Base-by-base conservation (phyloP, 2,888 invertebrate species). In the Himalopsyche tibetana region DNA sequence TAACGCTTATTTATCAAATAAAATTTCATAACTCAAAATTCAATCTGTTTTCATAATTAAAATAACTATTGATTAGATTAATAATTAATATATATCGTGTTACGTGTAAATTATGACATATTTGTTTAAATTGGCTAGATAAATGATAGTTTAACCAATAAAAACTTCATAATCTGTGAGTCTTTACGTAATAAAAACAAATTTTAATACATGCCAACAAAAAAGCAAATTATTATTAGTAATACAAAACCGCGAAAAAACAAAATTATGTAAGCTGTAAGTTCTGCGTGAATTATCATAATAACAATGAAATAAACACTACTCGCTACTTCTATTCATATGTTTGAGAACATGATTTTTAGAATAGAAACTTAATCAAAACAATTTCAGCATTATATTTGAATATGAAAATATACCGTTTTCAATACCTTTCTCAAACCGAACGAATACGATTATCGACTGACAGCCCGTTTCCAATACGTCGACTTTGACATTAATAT, bases 181-280 rank as follows among this genome's bases (percentile, higher is more conserved):
- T 51, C 51, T 51, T 51, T 51, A 51, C 51, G 51, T 51, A 51
- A 51, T 51, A 51, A 51, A 51, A 51, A 51, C 51, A 51, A 28
- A 51, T 51, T 51, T 51, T 51, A 51, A 51, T 51, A 51, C 51
- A 51, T 51, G 51, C 51, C 51, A 51, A 51, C 51, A 15, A 51
- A 51, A 51, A 51, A 51, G 51, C 51, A 51, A 51, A 51, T 51
- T 74, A 74, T 74, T 38, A 36, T 74, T 74, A 36, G 74, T 36
- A 74, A 74, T 74, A 28, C 74, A 36, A 63, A 11, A 36, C 74
- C 74, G 74, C 74, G 36, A 74, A 74, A 74, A 63, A 19, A 28
- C 28, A 63, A 74, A 4, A 74, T 74, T 74, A 74, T 74, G 74
- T 74, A 74, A 74, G 74, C 36, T 36, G 19, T 3, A 38, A 9